Evolutionary conservation across 2,113 vertebrate genomes (phyloP).

Genomic region (Nibea coibor): DNA sequence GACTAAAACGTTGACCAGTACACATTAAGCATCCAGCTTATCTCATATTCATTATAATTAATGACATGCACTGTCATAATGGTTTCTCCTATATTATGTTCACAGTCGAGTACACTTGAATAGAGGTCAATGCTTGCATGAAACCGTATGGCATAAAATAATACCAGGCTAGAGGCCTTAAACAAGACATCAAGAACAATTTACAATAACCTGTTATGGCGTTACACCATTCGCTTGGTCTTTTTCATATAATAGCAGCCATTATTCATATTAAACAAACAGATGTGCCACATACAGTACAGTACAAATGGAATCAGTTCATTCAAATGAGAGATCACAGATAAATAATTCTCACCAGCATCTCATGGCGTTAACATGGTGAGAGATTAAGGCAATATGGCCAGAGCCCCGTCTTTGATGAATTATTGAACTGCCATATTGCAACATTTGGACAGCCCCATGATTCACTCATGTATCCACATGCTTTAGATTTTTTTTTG

Average conservation of each 20-base stretch:
- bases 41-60: background rate
- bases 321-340: constrained; percentile 20
- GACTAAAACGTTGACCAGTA: background rate
- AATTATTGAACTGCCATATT: constrained; percentile 81
- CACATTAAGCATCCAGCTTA: background rate
- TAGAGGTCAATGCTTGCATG: background rate
- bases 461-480: constrained; percentile 67
- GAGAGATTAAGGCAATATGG: constrained; percentile 62
- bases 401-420: constrained; percentile 51
- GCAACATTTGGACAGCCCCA: constrained; percentile 67
- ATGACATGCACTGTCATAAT: background rate
- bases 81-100: background rate
- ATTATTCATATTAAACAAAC: constrained; percentile 21
- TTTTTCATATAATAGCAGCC: background rate
- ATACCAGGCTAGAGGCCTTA: background rate
- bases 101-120: background rate
- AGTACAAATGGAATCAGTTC: constrained; percentile 17
- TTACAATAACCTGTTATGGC: background rate
- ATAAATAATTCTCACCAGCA: constrained; percentile 10
- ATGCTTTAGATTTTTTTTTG: constrained; percentile 9
- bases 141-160: background rate
- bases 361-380: constrained; percentile 34
- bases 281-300: background rate
- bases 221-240: background rate
- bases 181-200: constrained; percentile 4